Base-by-base conservation (phyloP, 35 echinoderm and acorn worm genomes). In the Lytechinus pictus region DNA sequence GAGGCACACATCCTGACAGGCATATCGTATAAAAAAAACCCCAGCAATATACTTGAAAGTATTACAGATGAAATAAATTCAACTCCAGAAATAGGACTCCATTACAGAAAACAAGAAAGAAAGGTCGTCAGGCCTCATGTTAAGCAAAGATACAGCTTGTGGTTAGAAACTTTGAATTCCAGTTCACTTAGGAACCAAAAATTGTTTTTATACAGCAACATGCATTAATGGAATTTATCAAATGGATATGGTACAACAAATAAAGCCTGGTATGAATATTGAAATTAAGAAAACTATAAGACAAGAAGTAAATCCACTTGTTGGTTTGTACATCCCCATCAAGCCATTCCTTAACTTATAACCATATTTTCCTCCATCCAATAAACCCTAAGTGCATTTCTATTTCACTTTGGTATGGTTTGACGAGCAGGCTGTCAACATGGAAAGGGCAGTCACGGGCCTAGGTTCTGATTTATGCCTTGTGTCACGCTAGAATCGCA, bases 301-400 rank as follows among this genome's bases (percentile, higher is more conserved):
- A 79, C 16, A 7, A 79, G 66, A n/a, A 79, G 14, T 24, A 79
- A 79, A 79, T 5, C 16, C 66, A 79, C 66, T 79, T 79, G 66
- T 79, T 79, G 66, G n/a, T 44, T 79, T 79, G 66, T 79, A 19
- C 21, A 24, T 79, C 66, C 66, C 66, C 66, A 79, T 79, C 66
- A 79, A 79, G 16, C 19, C 66, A 79, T 79, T 79, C 66, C 19
- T 24, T 14, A 79, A 79, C 66, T 79, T 79, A 14, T 24, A 79
- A 79, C 6, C 6, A 79, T 79, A 79, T n/a, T 24, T 24, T 24
- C 66, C 66, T 44, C 33, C 66, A n/a, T 79, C 66, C 66, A 79
- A 79, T 79, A 79, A 24, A 79, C 19, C 66, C 66, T 79, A 79
- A 79, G 66, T 79, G 66, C 66, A 79, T 79, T 79, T 79, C n/a